phyloP scores from a whole-genome alignment of 2,888 invertebrate genomes.

The Mesochorus sp. region DNA sequence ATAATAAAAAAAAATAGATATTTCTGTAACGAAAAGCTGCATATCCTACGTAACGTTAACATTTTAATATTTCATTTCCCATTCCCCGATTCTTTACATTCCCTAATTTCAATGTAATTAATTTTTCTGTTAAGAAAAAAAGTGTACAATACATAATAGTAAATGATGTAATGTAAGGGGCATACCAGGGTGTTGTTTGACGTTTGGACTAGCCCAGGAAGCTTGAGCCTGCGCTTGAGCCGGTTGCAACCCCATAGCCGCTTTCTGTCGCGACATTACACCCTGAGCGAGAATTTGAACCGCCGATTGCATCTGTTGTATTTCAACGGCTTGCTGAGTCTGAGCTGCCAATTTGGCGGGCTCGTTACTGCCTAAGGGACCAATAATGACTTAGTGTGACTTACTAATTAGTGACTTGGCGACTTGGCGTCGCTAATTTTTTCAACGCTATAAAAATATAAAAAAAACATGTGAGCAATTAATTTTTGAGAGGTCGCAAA shows the following conservation, averaged over 20 bases:
- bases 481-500: neutral
- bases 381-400: constrained; percentile 28
- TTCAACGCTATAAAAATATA: constrained; percentile 7
- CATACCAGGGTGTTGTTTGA: constrained; percentile 79
- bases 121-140: too few species aligned
- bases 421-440: constrained; percentile 34
- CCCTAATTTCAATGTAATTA: too few species aligned
- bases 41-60: too few species aligned
- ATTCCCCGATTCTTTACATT: neutral
- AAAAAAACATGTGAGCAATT: constrained; percentile 2
- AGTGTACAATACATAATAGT: too few species aligned
- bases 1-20: constrained; percentile 5
- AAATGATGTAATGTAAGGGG: too few species aligned
- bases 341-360: constrained; percentile 76
- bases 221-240: constrained; percentile 70
- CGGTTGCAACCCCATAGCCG: constrained; percentile 72
- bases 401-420: too few species aligned
- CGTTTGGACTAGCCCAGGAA: constrained; percentile 75
- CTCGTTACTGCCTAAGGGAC: constrained; percentile 75
- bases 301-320: constrained; percentile 77
- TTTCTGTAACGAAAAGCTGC: too few species aligned
- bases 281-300: constrained; percentile 77
- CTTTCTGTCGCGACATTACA: constrained; percentile 74
- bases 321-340: constrained; percentile 76
- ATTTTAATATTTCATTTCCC: neutral